Percentiles rank a stretch among this genome's conserved stretches.
Conservation (phyloP, 2,888 invertebrate genomes). For the Cryptocheilus praepositus region DNA sequence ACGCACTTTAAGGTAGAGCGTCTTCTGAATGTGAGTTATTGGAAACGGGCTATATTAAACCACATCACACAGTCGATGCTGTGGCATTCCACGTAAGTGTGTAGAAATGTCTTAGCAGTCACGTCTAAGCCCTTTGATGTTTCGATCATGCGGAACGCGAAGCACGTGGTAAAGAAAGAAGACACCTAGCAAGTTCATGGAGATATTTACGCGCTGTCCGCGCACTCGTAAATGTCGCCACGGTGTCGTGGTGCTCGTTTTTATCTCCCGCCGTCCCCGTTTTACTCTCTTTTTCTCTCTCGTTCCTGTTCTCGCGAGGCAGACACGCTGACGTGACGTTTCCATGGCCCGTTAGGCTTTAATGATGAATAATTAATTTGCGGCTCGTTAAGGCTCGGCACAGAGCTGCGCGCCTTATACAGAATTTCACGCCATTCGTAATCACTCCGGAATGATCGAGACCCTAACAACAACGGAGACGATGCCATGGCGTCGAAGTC, state of each 20-base stretch:
- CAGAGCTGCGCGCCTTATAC: not conserved
- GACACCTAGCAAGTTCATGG: slow-evolving; percentile 59
- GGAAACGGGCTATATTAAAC: not conserved
- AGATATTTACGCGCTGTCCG: slow-evolving; percentile 64
- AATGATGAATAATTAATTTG: slow-evolving; percentile 59
- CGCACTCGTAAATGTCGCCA: slow-evolving; percentile 64
- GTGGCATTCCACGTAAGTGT: slow-evolving; percentile 13
- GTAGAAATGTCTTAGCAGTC: not conserved
- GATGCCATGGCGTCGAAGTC: slow-evolving; percentile 7
- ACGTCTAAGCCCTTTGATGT: slow-evolving; percentile 17
- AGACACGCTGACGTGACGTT: slow-evolving; percentile 40
- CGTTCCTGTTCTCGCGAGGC: slow-evolving; percentile 14
- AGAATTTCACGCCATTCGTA: slow-evolving; percentile 26
- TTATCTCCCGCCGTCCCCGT: slow-evolving; percentile 23
- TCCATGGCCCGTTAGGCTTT: slow-evolving; percentile 46
- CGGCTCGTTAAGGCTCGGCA: slow-evolving; percentile 41
- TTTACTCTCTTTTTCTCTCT: slow-evolving; percentile 4
- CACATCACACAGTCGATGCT: not conserved
- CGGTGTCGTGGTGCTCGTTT: slow-evolving; percentile 47
- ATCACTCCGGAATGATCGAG: slow-evolving; percentile 11
- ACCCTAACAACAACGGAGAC: too few relatives aligned
- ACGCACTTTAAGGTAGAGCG: too few relatives aligned
- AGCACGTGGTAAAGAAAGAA: slow-evolving; percentile 50
- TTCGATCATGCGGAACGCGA: slow-evolving; percentile 35
- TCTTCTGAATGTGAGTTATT: not conserved